Percentiles rank a stretch among this genome's conserved stretches.
Conservation (phyloP, 2,797 vertebrate genomes). For the Bufotes viridis region DNA sequence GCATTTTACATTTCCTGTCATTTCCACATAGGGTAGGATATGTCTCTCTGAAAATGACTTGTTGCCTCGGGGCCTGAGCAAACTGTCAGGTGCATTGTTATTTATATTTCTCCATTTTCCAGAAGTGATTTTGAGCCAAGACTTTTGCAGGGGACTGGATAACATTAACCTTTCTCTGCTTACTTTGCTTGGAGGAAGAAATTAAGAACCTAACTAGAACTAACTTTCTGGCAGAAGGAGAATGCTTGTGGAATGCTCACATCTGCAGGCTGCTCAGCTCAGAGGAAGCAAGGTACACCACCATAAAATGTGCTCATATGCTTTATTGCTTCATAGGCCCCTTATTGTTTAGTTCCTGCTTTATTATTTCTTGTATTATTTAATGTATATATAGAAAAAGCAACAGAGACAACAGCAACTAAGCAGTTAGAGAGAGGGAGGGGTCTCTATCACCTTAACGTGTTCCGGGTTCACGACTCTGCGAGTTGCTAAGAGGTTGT, state of each 20-base stretch:
- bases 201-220: conserved; percentile 6
- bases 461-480: no score
- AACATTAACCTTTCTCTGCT: conserved; percentile 30
- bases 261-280: conserved; percentile 18
- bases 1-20: conserved; percentile 56
- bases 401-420: no score
- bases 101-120: conserved; percentile 41
- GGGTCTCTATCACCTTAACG: no score
- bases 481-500: no score
- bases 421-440: no score
- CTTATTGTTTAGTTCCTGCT: not conserved
- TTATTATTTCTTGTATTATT: not conserved
- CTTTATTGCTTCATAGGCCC: conserved; percentile 7
- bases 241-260: not conserved
- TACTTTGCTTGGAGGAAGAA: conserved; percentile 2
- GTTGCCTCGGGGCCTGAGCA: conserved; percentile 31
- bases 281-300: conserved; percentile 1
- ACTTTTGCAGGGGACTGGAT: conserved; percentile 22
- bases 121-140: conserved; percentile 22
- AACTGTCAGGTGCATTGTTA: conserved; percentile 46
- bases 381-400: not conserved
- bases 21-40: conserved; percentile 46
- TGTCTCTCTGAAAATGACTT: conserved; percentile 35
- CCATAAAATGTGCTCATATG: not conserved
- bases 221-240: conserved; percentile 23